These are phyloP conservation scores for Calliopum simillimum DNA, from an alignment of 2,888 invertebrate genomes.

Conservation along the genomic window DNA sequence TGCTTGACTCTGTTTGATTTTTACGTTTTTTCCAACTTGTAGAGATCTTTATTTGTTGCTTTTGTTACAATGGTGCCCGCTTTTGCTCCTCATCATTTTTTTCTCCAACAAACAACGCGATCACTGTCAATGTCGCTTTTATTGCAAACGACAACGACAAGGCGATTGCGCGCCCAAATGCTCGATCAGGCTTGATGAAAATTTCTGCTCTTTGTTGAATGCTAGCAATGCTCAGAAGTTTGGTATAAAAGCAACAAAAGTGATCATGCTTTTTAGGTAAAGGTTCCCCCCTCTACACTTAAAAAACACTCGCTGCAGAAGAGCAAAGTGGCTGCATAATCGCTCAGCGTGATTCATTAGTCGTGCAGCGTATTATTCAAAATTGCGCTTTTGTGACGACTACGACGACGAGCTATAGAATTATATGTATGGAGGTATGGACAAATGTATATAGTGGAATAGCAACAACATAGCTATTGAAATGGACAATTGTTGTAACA, in stretches of 20 bases:
- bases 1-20: slow-evolving; percentile 26
- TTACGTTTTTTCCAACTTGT: slow-evolving; percentile 30
- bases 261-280: no score
- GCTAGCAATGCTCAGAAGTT: no score
- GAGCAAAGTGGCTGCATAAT: slow-evolving; percentile 36
- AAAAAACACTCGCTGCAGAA: not conserved
- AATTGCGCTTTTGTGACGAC: slow-evolving; percentile 29
- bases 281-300: no score
- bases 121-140: slow-evolving; percentile 49
- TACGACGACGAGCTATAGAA: slow-evolving; percentile 19
- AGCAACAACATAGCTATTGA: no score
- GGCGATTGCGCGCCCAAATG: slow-evolving; percentile 7
- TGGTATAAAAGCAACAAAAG: no score
- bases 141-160: slow-evolving; percentile 23
- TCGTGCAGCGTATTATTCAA: slow-evolving; percentile 47
- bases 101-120: slow-evolving; percentile 18
- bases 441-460: no score
- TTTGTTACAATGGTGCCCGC: slow-evolving; percentile 4
- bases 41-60: slow-evolving; percentile 42
- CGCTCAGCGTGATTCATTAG: slow-evolving; percentile 50
- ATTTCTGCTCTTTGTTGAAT: no score
- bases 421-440: no score
- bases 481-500: not conserved
- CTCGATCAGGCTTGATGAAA: slow-evolving; percentile 6
- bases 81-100: slow-evolving; percentile 15